Conservation (phyloP, 2,797 vertebrate genomes). For the Acanthis flammea region DNA sequence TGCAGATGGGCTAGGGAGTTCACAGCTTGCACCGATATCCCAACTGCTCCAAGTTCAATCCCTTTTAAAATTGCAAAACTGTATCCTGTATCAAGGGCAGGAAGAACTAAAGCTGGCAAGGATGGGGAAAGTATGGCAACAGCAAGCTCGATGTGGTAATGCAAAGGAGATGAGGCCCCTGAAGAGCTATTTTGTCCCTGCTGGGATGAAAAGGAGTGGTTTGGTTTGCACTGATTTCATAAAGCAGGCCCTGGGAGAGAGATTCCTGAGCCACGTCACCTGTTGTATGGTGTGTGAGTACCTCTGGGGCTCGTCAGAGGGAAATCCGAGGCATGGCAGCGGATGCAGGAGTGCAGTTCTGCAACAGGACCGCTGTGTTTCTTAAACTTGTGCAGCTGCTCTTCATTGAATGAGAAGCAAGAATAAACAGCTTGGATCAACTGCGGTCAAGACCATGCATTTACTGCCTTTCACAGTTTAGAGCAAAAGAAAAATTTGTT, state of each 20-base stretch:
- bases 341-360: not conserved
- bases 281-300: not conserved
- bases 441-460: not conserved
- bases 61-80: not conserved
- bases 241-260: not conserved
- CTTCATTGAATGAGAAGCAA: not conserved
- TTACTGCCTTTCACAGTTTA: not conserved
- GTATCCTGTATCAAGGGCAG: not conserved
- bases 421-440: not conserved
- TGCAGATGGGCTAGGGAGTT: not conserved
- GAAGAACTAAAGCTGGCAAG: not conserved
- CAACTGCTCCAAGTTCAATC: not conserved
- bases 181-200: not conserved
- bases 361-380: not conserved
- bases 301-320: not conserved
- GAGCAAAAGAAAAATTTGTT: not conserved
- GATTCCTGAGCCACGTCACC: not conserved
- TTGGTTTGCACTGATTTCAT: not conserved
- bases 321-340: not conserved
- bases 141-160: accelerated
- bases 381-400: not conserved
- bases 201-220: not conserved
- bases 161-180: not conserved
- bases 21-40: not conserved
- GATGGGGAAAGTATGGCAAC: not conserved